Evolutionary conservation across 2,797 vertebrate genomes (phyloP).

Genomic region (Lerista edwardsae): DNA sequence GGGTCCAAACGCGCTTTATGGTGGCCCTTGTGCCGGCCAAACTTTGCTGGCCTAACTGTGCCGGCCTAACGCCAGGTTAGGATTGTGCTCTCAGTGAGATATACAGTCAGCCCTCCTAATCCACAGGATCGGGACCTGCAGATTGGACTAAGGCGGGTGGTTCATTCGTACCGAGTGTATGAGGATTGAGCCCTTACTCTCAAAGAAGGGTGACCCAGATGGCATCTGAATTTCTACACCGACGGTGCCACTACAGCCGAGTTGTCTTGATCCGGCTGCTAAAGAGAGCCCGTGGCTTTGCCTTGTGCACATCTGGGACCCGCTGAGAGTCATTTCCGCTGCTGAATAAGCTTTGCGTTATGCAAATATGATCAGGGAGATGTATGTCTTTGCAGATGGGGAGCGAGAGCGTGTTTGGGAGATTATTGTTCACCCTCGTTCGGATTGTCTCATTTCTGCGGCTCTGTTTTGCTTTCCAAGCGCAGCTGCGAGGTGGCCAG

Average conservation of each 20-base stretch:
- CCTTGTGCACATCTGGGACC: conserved; percentile 34
- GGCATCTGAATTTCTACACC: neutral
- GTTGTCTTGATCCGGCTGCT: neutral
- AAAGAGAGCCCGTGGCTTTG: neutral
- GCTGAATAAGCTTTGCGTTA: conserved; percentile 24
- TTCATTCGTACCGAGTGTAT: no score
- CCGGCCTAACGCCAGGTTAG: no score
- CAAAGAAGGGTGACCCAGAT: no score
- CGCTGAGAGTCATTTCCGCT: conserved; percentile 6
- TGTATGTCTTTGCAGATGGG: conserved; percentile 40
- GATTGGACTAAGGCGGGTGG: no score
- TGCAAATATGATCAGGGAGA: conserved; percentile 26
- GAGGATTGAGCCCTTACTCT: no score
- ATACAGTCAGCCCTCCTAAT: no score
- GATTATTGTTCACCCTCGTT: conserved; percentile 49
- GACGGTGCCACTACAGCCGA: neutral
- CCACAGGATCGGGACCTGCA: no score
- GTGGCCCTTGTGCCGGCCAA: no score
- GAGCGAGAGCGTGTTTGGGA: conserved; percentile 45
- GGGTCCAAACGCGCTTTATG: no score
- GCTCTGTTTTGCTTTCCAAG: conserved; percentile 49
- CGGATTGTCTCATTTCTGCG: conserved; percentile 14
- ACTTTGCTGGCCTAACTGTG: no score
- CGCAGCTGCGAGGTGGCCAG: conserved; percentile 67
- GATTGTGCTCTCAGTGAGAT: no score